These are phyloP conservation scores for Drosophila suboccidentalis DNA, from an alignment of 2,888 invertebrate genomes.

Conservation along the genomic window DNA sequence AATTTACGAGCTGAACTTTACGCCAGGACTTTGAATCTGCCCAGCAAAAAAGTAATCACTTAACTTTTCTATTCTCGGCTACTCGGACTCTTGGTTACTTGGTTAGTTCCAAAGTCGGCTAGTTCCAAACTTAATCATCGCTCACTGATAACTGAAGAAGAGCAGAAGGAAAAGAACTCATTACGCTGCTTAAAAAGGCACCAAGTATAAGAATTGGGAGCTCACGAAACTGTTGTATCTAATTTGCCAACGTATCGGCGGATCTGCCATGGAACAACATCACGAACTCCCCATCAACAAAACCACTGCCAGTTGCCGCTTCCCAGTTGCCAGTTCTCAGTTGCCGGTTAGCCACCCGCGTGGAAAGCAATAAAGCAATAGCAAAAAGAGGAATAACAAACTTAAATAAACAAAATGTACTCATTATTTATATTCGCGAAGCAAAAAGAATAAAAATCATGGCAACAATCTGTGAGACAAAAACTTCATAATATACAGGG, in stretches of 20 bases:
- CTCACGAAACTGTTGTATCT: conserved; percentile 65
- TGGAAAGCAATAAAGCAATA: conserved; percentile 77
- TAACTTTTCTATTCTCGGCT: conserved; percentile 61
- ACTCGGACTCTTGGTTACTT: conserved; percentile 13
- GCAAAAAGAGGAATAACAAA: conserved; percentile 67
- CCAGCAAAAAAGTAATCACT: conserved; percentile 78
- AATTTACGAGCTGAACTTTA: conserved; percentile 75
- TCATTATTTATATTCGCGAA: conserved; percentile 78
- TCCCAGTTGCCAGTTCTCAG: conserved; percentile 32
- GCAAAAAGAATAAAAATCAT: conserved; percentile 57
- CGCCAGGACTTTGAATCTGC: conserved; percentile 53
- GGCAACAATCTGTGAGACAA: conserved; percentile 62
- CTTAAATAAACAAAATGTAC: conserved; percentile 79
- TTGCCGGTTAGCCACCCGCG: conserved; percentile 65
- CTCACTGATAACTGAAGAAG: conserved; percentile 56
- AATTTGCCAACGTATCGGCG: conserved; percentile 75
- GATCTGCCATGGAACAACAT: conserved; percentile 46
- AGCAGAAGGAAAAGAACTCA: conserved; percentile 32
- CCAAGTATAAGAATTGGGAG: conserved; percentile 19
- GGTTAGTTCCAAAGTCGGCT: conserved; percentile 26
- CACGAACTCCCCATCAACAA: conserved; percentile 22
- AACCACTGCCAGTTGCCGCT: conserved; percentile 30
- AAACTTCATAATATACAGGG: conserved; percentile 63
- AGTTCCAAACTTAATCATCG: conserved; percentile 71
- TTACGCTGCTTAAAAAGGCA: conserved; percentile 23